Conservation (phyloP, 2,888 invertebrate species). For the Trachelus stipa region DNA sequence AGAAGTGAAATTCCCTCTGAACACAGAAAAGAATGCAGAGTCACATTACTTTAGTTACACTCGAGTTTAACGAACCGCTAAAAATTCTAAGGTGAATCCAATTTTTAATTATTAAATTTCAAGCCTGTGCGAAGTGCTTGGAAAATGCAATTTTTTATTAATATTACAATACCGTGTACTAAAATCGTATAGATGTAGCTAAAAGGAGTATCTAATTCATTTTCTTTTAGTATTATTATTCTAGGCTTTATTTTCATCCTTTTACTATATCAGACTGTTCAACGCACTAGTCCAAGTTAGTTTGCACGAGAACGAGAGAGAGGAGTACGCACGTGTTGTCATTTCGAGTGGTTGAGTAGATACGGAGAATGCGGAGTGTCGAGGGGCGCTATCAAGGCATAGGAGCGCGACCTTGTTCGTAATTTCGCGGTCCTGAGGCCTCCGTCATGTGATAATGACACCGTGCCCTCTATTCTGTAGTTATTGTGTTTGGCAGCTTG, state of each 20-base stretch:
- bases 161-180: not conserved
- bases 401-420: slow-evolving; percentile 38
- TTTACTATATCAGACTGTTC: not conserved
- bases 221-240: not conserved
- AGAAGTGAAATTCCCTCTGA: not conserved
- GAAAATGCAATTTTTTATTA: not conserved
- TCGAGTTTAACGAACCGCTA: not conserved
- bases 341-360: slow-evolving; percentile 12
- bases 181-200: not conserved
- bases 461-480: slow-evolving; percentile 31
- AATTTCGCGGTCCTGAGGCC: slow-evolving; percentile 39
- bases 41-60: not conserved
- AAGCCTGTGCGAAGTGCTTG: not conserved
- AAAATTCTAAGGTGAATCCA: not conserved
- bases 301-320: not conserved
- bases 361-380: slow-evolving; percentile 7
- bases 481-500: slow-evolving; percentile 22
- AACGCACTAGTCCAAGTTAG: not conserved
- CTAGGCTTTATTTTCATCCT: not conserved
- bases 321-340: slow-evolving; percentile 5
- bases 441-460: slow-evolving; percentile 40
- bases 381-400: slow-evolving; percentile 12
- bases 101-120: not conserved
- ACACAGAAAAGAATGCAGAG: not conserved
- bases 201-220: not conserved